These are phyloP conservation scores for Alethe castanea DNA, from an alignment of 2,113 vertebrate species.

Conservation along the genomic window DNA sequence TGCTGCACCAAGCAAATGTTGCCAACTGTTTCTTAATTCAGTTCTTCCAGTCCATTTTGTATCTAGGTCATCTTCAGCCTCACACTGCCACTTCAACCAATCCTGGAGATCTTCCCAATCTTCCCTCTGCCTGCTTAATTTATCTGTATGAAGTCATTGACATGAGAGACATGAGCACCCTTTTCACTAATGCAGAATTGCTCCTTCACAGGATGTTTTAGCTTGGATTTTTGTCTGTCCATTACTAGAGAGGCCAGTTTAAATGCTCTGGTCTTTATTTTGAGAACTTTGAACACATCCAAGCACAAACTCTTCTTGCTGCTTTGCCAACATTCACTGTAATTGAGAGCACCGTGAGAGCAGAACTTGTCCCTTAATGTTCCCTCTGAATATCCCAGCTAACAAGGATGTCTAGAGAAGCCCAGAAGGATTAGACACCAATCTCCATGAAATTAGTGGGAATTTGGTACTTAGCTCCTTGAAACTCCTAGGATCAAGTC, in stretches of 20 bases:
- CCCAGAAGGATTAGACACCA: not conserved
- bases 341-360: not conserved
- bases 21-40: not conserved
- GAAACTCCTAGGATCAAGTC: not conserved
- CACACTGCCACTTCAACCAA: not conserved
- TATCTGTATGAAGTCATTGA: not conserved
- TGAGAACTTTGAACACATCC: not conserved
- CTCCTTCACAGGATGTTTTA: not conserved
- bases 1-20: not conserved
- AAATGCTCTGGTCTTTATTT: not conserved
- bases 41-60: not conserved
- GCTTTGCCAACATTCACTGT: not conserved
- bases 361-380: not conserved
- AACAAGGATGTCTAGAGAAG: not conserved
- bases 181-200: not conserved
- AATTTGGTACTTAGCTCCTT: slow-evolving; percentile 13
- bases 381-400: not conserved
- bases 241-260: not conserved
- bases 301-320: not conserved
- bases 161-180: not conserved
- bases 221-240: not conserved
- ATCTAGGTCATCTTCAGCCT: not conserved
- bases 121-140: not conserved
- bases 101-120: not conserved
- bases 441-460: slow-evolving; percentile 26